A percentile compares a stretch with the other conserved stretches of the same genome.
These are phyloP conservation scores for Nebria brevicollis DNA, from an alignment of 2,888 invertebrate species.

Conservation along the genomic window DNA sequence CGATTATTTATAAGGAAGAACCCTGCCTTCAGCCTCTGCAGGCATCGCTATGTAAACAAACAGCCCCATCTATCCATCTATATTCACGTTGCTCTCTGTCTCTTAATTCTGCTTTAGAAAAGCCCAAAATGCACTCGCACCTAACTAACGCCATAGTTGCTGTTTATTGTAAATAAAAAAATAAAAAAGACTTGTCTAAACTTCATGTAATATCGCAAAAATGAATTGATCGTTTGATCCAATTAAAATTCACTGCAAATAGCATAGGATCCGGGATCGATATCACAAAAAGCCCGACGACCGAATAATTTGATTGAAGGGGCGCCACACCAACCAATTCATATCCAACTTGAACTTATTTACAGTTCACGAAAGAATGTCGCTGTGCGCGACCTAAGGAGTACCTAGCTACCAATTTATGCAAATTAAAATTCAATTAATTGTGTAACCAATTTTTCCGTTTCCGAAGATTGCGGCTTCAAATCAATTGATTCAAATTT, in stretches of 20 bases:
- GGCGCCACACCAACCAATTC: not conserved
- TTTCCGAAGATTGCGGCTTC: not conserved
- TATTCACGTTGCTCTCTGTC: not conserved
- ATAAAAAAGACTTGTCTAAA: too few species aligned
- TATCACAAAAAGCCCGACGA: conserved; percentile 21
- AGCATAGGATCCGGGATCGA: not conserved
- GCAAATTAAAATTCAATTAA: conserved; percentile 41
- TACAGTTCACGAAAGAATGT: conserved; percentile 32
- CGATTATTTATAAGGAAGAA: conserved; percentile 43
- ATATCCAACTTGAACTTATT: not conserved
- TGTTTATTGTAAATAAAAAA: too few species aligned
- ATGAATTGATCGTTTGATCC: not conserved
- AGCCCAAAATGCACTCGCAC: not conserved
- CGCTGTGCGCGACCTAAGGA: not conserved
- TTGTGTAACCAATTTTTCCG: conserved; percentile 34
- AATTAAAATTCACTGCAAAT: not conserved
- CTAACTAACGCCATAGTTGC: conserved; percentile 27
- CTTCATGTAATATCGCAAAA: too few species aligned
- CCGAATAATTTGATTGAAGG: not conserved
- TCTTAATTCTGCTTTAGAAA: conserved; percentile 18
- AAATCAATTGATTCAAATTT: too few species aligned
- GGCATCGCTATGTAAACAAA: conserved; percentile 37
- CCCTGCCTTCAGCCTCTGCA: not conserved
- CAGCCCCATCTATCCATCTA: conserved; percentile 29
- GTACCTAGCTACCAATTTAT: conserved; percentile 4